Percentiles rank a stretch among this genome's conserved stretches.
Conservation (phyloP, 92 coral and sea anemone species). For the Galaxea fascicularis region DNA sequence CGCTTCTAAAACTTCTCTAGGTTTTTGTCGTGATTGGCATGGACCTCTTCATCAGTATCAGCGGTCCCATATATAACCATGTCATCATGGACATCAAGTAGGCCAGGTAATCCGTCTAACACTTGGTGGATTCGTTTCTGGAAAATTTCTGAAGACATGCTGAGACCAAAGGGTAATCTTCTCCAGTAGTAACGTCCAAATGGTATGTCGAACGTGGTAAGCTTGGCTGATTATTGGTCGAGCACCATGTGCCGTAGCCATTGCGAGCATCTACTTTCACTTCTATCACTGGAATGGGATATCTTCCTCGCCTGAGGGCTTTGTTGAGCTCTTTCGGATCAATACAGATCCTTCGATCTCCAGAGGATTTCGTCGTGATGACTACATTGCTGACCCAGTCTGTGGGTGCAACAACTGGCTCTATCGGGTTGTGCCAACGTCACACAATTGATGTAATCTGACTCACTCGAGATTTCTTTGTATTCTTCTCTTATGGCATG, state of each 20-base stretch:
- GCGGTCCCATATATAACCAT: slow-evolving; percentile 63
- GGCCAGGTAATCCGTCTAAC: slow-evolving; percentile 52
- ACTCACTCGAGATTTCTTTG: neutral
- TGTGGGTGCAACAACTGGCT: slow-evolving; percentile 5
- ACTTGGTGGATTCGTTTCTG: slow-evolving; percentile 71
- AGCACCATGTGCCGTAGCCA: slow-evolving; percentile 59
- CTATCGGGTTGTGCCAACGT: neutral
- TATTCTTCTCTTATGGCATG: neutral
- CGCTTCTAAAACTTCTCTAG: slow-evolving; percentile 38
- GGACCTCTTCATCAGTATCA: slow-evolving; percentile 57
- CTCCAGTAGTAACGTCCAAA: slow-evolving; percentile 50
- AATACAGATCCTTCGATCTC: neutral
- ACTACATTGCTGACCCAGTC: slow-evolving; percentile 5
- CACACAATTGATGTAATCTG: slow-evolving; percentile 1
- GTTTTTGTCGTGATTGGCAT: slow-evolving; percentile 34
- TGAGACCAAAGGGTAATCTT: slow-evolving; percentile 66
- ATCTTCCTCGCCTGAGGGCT: neutral
- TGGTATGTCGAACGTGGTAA: slow-evolving; percentile 58
- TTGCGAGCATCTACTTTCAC: slow-evolving; percentile 51
- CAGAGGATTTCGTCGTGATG: neutral
- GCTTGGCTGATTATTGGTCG: slow-evolving; percentile 43
- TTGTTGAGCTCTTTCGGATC: neutral
- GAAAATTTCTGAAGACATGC: slow-evolving; percentile 57
- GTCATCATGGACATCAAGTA: slow-evolving; percentile 68
- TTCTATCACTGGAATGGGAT: slow-evolving; percentile 25